Percentiles rank a stretch among this genome's conserved stretches.
These are phyloP conservation scores for Plodia interpunctella DNA, from an alignment of 1,140 invertebrate species.

Conservation along the genomic window DNA sequence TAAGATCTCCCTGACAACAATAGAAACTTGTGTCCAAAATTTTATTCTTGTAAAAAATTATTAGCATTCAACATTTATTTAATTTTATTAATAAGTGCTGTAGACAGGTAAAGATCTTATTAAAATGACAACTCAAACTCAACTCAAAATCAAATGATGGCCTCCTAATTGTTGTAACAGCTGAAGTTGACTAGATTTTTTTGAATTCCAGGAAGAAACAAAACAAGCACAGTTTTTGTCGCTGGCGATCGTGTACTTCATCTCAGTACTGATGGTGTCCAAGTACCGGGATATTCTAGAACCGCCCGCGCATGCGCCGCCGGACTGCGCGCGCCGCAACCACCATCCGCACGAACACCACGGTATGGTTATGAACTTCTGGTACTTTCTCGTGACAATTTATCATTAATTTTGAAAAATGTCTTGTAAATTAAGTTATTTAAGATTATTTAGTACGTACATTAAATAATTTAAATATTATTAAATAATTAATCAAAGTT, in stretches of 20 bases:
- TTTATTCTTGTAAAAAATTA: too few relatives aligned
- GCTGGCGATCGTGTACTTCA: conserved; percentile 98
- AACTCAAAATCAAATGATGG: too few relatives aligned
- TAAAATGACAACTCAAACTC: too few relatives aligned
- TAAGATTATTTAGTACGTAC: neutral
- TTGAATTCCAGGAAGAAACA: conserved; percentile 93
- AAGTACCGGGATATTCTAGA: conserved; percentile 99
- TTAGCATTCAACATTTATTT: too few relatives aligned
- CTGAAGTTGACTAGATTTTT: neutral
- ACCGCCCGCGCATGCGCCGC: conserved; percentile 84
- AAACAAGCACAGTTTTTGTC: conserved; percentile 99
- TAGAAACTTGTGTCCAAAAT: too few relatives aligned
- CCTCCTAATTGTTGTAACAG: neutral
- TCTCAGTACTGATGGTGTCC: conserved; percentile 99
- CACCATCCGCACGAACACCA: conserved; percentile 62
- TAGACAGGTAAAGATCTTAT: too few relatives aligned
- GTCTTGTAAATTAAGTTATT: neutral
- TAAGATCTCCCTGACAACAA: too few relatives aligned
- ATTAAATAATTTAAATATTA: conserved; percentile 15
- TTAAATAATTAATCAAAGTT: too few relatives aligned
- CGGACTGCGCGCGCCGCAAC: conserved; percentile 49
- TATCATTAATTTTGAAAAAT: conserved; percentile 11
- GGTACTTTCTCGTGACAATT: neutral
- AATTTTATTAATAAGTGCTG: too few relatives aligned
- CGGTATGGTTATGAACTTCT: conserved; percentile 32